These are phyloP conservation scores for Thamnaconus septentrionalis DNA, from an alignment of 2,113 vertebrate genomes.

Conservation along the genomic window DNA sequence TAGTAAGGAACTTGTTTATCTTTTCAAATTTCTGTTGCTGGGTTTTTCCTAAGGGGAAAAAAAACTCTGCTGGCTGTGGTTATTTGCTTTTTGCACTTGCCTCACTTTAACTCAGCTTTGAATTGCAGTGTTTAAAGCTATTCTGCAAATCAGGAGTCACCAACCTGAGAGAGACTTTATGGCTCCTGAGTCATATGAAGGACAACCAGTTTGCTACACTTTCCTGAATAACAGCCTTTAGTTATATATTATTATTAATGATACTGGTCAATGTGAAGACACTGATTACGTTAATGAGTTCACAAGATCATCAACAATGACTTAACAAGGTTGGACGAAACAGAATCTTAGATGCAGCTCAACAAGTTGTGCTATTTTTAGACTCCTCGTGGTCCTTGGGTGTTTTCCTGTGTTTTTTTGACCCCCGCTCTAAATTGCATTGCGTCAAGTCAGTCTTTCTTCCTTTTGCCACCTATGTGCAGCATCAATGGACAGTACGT, in stretches of 20 bases:
- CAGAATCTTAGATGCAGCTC: too few relatives aligned
- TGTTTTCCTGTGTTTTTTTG: not conserved
- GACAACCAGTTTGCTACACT: too few relatives aligned
- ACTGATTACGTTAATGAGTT: too few relatives aligned
- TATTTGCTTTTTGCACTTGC: not conserved
- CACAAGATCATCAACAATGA: too few relatives aligned
- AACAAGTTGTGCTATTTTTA: too few relatives aligned
- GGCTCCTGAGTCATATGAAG: too few relatives aligned
- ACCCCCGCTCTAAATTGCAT: not conserved
- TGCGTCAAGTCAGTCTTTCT: not conserved
- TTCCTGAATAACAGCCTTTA: too few relatives aligned
- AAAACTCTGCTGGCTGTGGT: too few relatives aligned
- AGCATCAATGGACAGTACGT: constrained; percentile 89
- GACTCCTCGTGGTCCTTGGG: too few relatives aligned
- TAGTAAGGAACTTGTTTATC: constrained; percentile 80
- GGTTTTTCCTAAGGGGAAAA: not conserved
- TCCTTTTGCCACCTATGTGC: constrained; percentile 24
- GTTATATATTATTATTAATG: too few relatives aligned
- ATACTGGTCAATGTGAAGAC: too few relatives aligned
- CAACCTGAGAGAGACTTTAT: not conserved
- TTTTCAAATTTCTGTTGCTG: not conserved
- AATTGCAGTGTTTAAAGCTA: not conserved
- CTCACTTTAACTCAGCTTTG: not conserved
- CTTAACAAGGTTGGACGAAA: too few relatives aligned
- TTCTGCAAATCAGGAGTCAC: not conserved